Percentiles rank a stretch among this genome's conserved stretches.
Conservation (phyloP, 2,888 invertebrate species). For the Lordiphosa andalusiaca region DNA sequence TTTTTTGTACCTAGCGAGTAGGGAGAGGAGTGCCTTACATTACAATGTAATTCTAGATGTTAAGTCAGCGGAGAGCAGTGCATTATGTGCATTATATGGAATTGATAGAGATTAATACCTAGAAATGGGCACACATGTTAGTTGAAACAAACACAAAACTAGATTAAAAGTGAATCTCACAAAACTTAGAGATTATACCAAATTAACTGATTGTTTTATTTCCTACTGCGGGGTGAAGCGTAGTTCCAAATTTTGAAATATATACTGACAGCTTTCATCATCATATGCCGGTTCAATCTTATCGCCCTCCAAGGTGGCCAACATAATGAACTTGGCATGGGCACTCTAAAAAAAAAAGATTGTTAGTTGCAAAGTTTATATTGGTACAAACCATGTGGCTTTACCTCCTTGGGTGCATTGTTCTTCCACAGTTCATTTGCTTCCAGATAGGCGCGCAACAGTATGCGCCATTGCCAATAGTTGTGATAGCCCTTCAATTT, state of each 20-base stretch:
- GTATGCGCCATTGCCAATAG: conserved; percentile 57
- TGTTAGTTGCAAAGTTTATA: not conserved
- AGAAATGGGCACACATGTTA: conserved; percentile 22
- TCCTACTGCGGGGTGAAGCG: conserved; percentile 43
- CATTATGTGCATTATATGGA: conserved; percentile 28
- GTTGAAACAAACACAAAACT: conserved; percentile 22
- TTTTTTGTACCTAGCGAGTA: conserved; percentile 12
- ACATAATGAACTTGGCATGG: conserved; percentile 51
- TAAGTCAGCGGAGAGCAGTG: conserved; percentile 22
- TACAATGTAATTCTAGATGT: conserved; percentile 24
- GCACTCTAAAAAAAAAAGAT: conserved; percentile 27
- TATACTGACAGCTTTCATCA: conserved; percentile 31
- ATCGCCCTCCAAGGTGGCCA: conserved; percentile 48
- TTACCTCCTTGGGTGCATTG: conserved; percentile 51
- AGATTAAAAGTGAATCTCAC: conserved; percentile 30
- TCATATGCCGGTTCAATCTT: conserved; percentile 50
- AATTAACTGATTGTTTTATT: not conserved
- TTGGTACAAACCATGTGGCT: not conserved
- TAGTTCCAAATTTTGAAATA: conserved; percentile 46
- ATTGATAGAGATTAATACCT: conserved; percentile 14
- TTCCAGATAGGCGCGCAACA: conserved; percentile 45
- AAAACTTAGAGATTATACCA: conserved; percentile 19
- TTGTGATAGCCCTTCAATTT: conserved; percentile 50
- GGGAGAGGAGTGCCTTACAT: conserved; percentile 26
- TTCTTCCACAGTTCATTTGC: conserved; percentile 54